phyloP scores from a whole-genome alignment of 2,888 invertebrate genomes.

The Caenorhabditis auriculariae region DNA sequence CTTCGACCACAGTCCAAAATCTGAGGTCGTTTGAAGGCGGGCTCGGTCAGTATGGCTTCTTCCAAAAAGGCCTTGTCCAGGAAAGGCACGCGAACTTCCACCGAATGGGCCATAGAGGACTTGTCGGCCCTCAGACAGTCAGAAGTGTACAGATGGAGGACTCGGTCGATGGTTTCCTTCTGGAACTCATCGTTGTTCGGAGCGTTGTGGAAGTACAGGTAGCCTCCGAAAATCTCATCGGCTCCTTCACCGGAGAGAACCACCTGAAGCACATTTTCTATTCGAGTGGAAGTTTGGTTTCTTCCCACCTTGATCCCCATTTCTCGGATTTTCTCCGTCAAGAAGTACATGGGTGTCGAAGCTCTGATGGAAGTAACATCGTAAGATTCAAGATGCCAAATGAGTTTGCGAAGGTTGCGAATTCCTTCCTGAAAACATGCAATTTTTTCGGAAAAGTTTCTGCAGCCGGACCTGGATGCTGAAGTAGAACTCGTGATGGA shows the following conservation, averaged over 20 bases:
- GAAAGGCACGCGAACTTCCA: conserved; percentile 65
- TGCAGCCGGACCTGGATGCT: conserved; percentile 66
- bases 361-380: conserved; percentile 86
- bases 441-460: no score
- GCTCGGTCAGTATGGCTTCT: conserved; percentile 56
- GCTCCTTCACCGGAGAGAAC: conserved; percentile 88
- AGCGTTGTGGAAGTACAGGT: conserved; percentile 84
- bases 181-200: conserved; percentile 62
- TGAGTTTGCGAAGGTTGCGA: conserved; percentile 64
- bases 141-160: conserved; percentile 59
- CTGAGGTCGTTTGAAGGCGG: conserved; percentile 57
- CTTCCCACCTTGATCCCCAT: conserved; percentile 53
- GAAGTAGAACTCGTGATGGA: conserved; percentile 86
- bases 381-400: conserved; percentile 84
- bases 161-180: conserved; percentile 60
- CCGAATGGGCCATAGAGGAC: conserved; percentile 63
- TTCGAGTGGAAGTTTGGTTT: background rate
- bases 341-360: conserved; percentile 69
- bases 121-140: conserved; percentile 65
- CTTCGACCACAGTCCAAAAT: conserved; percentile 70
- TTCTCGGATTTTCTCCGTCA: conserved; percentile 57
- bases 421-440: conserved; percentile 51
- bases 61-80: conserved; percentile 63
- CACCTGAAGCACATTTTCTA: no score
- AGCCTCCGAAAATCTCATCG: conserved; percentile 92